These are phyloP conservation scores for Mesoclemmys tuberculata DNA, from an alignment of 2,113 vertebrate genomes.

Conservation along the genomic window DNA sequence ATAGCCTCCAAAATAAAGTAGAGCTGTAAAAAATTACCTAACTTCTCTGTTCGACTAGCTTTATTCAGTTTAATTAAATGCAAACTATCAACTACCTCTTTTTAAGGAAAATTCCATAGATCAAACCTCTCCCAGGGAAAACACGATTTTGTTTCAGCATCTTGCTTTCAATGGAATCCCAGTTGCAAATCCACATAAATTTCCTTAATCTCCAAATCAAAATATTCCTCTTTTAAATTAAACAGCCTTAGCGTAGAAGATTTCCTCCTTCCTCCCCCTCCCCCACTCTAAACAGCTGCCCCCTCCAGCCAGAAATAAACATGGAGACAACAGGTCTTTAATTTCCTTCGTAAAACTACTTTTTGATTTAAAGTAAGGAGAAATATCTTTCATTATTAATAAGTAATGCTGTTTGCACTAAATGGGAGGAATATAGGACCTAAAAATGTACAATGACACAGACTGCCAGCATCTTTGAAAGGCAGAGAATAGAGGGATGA, in stretches of 20 bases:
- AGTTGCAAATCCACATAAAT: conserved; percentile 41
- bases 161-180: conserved; percentile 39
- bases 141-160: conserved; percentile 56
- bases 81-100: conserved; percentile 35
- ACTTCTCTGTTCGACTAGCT: conserved; percentile 28
- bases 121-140: conserved; percentile 62
- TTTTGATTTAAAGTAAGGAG: neutral
- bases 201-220: conserved; percentile 56
- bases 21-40: conserved; percentile 5
- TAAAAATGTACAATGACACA: neutral
- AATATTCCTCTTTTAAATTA: conserved; percentile 46
- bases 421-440: neutral
- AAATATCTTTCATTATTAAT: conserved; percentile 7
- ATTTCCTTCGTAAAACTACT: conserved; percentile 59
- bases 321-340: conserved; percentile 2
- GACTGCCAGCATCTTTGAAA: neutral
- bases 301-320: conserved; percentile 55
- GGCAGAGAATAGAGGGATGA: neutral
- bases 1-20: neutral
- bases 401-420: neutral
- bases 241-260: conserved; percentile 67
- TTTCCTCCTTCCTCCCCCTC: conserved; percentile 10
- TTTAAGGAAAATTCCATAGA: conserved; percentile 67
- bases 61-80: conserved; percentile 61
- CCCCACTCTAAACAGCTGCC: neutral